phyloP scores from a whole-genome alignment of 2,888 invertebrate genomes.

The Salticus scenicus region DNA sequence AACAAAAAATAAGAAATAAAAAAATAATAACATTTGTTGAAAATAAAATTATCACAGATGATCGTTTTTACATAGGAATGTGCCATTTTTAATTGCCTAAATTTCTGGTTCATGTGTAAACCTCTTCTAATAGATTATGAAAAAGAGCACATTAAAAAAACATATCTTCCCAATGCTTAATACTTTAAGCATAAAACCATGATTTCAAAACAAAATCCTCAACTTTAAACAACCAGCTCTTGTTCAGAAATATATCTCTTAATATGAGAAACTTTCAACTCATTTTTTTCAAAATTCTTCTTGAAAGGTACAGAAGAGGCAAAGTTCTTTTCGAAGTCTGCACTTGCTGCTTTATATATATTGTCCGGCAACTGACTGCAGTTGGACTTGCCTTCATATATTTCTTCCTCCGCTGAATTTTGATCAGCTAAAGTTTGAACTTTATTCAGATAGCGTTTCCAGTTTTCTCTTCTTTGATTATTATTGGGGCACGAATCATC shows the following conservation, averaged over 20 bases:
- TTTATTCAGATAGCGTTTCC: slow-evolving; percentile 84
- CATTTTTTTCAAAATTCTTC: slow-evolving; percentile 86
- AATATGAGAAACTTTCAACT: slow-evolving; percentile 75
- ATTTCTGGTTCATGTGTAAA: too few relatives aligned
- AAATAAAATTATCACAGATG: too few relatives aligned
- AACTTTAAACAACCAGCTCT: slow-evolving; percentile 70
- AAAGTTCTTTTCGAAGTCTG: slow-evolving; percentile 88
- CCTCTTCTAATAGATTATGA: too few relatives aligned
- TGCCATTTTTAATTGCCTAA: too few relatives aligned
- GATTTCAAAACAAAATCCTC: too few relatives aligned
- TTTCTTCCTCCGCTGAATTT: slow-evolving; percentile 78
- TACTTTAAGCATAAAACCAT: too few relatives aligned
- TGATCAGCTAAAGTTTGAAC: slow-evolving; percentile 79
- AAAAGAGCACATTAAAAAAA: too few relatives aligned
- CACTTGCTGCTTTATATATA: slow-evolving; percentile 89
- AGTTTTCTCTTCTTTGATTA: slow-evolving; percentile 93
- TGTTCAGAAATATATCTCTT: slow-evolving; percentile 60
- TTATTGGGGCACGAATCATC: slow-evolving; percentile 84
- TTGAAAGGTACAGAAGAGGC: slow-evolving; percentile 78
- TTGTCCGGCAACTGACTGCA: slow-evolving; percentile 74
- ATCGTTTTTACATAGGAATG: too few relatives aligned
- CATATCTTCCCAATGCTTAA: too few relatives aligned
- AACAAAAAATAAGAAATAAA: too few relatives aligned
- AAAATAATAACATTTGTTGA: too few relatives aligned
- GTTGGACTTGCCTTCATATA: slow-evolving; percentile 76